Percentiles rank a stretch among this genome's conserved stretches.
Evolutionary conservation across 2,113 vertebrate species (phyloP).

Genomic region (Rallus limicola): DNA sequence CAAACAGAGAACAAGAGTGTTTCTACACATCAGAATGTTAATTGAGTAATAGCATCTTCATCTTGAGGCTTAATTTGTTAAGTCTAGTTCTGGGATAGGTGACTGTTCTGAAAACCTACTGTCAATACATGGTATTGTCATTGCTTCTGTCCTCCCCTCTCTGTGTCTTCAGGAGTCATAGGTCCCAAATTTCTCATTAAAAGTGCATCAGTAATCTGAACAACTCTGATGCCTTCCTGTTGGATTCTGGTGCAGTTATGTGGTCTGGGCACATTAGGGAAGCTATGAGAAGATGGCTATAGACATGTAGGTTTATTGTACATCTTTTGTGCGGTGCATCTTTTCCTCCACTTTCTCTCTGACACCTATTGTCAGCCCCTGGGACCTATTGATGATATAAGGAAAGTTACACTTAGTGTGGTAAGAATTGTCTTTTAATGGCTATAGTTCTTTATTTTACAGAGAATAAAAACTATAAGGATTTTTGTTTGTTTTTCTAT

Average conservation of each 20-base stretch:
- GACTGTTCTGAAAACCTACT: background rate
- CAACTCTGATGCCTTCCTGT: background rate
- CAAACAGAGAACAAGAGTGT: background rate
- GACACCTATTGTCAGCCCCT: background rate
- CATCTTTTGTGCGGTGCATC: background rate
- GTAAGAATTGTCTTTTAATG: background rate
- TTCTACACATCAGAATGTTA: background rate
- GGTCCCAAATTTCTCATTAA: background rate
- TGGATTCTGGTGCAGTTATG: background rate
- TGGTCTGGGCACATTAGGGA: background rate
- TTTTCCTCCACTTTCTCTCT: background rate
- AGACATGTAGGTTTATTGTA: background rate
- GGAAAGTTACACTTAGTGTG: background rate
- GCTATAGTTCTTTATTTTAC: background rate
- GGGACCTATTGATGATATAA: background rate
- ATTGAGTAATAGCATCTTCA: background rate
- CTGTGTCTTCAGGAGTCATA: background rate
- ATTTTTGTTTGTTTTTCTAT: background rate
- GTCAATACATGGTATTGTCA: background rate
- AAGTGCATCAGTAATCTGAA: background rate
- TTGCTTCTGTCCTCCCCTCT: background rate
- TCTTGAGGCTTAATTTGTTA: background rate
- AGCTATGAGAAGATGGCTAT: background rate
- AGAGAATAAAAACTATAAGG: background rate
- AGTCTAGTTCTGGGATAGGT: background rate